Percentiles rank a stretch among this genome's conserved stretches.
Evolutionary conservation across 2,888 invertebrate genomes (phyloP).

Genomic region (Lochmaea crataegi): DNA sequence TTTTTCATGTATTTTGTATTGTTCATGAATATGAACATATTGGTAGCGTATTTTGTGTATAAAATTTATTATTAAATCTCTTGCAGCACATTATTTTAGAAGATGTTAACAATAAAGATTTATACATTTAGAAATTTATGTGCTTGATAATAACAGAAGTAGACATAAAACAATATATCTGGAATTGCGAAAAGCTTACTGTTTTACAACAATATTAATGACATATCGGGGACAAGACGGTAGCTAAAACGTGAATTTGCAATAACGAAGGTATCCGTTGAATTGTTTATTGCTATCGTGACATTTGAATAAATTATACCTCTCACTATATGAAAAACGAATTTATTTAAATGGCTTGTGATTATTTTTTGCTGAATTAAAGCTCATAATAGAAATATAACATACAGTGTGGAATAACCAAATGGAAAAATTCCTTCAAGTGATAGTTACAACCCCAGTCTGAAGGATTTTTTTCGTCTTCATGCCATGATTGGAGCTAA

Average conservation of each 20-base stretch:
- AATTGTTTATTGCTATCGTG: constrained; percentile 28
- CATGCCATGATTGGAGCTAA: too few relatives aligned
- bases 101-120: background rate
- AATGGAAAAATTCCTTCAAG: too few relatives aligned
- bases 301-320: constrained; percentile 23
- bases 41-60: too few relatives aligned
- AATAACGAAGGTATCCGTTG: constrained; percentile 25
- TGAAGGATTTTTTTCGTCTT: too few relatives aligned
- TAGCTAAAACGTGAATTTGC: constrained; percentile 28
- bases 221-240: constrained; percentile 31
- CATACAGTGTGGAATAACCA: too few relatives aligned
- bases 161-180: background rate
- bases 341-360: background rate
- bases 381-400: too few relatives aligned
- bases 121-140: background rate
- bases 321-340: constrained; percentile 14
- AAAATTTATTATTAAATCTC: too few relatives aligned
- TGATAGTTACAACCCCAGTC: too few relatives aligned
- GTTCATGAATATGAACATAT: too few relatives aligned
- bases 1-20: too few relatives aligned
- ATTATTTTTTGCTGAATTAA: too few relatives aligned
- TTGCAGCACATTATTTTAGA: background rate
- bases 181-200: constrained; percentile 26
- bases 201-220: constrained; percentile 31
- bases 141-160: background rate